phyloP scores from a whole-genome alignment of 2,797 vertebrate species.

The Atherinosoma microstoma region DNA sequence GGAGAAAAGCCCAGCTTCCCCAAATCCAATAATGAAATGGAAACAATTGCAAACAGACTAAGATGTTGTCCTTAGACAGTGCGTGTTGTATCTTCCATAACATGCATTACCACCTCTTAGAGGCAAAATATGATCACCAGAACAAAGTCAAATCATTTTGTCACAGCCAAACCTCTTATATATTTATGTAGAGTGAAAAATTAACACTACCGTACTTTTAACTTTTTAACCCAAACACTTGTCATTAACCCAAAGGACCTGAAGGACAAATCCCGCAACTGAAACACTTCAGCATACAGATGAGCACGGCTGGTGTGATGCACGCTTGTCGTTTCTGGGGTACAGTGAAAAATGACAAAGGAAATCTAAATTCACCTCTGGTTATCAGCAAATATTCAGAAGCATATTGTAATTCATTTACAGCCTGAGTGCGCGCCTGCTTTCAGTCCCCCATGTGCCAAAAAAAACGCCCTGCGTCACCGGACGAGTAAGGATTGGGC shows the following conservation, averaged over 20 bases:
- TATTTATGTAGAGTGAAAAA: not conserved
- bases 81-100: too few species aligned
- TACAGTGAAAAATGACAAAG: not conserved
- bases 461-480: constrained; percentile 57
- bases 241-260: not conserved
- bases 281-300: too few species aligned
- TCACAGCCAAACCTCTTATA: too few species aligned
- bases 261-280: not conserved
- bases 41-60: not conserved
- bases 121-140: too few species aligned
- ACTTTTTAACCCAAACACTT: not conserved
- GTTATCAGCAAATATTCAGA: constrained; percentile 15
- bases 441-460: constrained; percentile 6
- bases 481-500: constrained; percentile 25
- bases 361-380: constrained; percentile 1
- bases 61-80: not conserved
- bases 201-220: not conserved
- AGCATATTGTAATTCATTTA: constrained; percentile 15
- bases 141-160: not conserved
- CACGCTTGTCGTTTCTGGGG: not conserved
- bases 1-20: constrained; percentile 50
- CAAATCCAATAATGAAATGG: constrained; percentile 11
- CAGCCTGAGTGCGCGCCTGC: constrained; percentile 11
- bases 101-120: too few species aligned
- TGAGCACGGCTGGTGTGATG: not conserved